Base-by-base conservation (phyloP, 2,113 vertebrate genomes). In the Lagopus muta region DNA sequence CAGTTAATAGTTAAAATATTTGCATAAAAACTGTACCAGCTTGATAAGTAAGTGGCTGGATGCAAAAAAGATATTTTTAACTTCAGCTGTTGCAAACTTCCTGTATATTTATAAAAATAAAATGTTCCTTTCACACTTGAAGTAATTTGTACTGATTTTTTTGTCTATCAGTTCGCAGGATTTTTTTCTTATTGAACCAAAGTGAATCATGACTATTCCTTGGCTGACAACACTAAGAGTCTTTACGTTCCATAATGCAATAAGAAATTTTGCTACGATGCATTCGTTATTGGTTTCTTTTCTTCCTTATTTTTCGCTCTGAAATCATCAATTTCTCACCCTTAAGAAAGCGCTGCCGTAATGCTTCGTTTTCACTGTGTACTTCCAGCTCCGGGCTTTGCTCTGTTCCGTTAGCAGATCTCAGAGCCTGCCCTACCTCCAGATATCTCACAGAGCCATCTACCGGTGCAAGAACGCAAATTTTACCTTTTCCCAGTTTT, bases 41-140 rank as follows among this genome's bases (percentile, higher is more conserved):
- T n/a, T 81, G 58, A 76, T 60, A 65, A 45, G 79, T 7, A 2
- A 69, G 36, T 52, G 30, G 2, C 11, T 85, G 3, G 5, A 61
- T 65, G 32, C 11, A 82, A 60, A 60, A 77, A 34, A 11, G 3
- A 4, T 62, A 55, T 78, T 84, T 93, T 92, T 73, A 82, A 62
- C 36, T 82, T 75, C 72, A 80, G 11, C 50, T 64, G 36, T 14
- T 92, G 69, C 55, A 27, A 88, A 74, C 90, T 88, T 90, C 47
- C 45, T 77, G 6, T 66, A 43, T 71, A 60, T 84, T 61, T 81
- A 65, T 74, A 34, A 58, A 77, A 95, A 84, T 34, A 65, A 91
- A 81, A 77, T 77, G 69, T 83, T 93, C 38, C 27, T 80, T 83
- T 95, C 55, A 64, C 70, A 52, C n/a, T 87, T 87, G 38, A 84